These are phyloP conservation scores for Hylia prasina DNA, from an alignment of 2,113 vertebrate genomes.

Conservation along the genomic window DNA sequence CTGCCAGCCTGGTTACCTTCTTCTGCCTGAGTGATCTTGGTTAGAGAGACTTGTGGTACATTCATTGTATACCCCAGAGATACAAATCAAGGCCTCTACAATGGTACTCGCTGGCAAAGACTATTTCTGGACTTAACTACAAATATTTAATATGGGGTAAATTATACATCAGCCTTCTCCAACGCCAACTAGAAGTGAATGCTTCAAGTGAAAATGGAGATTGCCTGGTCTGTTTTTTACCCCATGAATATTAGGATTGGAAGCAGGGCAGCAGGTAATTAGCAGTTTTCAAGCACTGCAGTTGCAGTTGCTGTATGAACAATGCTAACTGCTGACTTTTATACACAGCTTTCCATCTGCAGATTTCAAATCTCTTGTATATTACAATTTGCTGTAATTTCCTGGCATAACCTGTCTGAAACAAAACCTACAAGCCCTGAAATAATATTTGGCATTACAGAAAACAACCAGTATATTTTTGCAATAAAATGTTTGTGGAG, in stretches of 20 bases:
- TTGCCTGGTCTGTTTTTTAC: background rate
- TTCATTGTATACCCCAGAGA: background rate
- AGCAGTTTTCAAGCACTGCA: background rate
- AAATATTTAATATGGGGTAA: background rate
- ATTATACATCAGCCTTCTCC: background rate
- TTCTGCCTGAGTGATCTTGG: background rate
- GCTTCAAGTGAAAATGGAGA: background rate
- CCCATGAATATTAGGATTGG: background rate
- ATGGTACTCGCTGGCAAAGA: background rate
- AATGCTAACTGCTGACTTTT: background rate
- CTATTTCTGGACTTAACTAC: conserved; percentile 1
- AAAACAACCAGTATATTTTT: conserved; percentile 7
- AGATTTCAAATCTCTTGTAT: conserved; percentile 10
- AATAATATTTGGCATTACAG: background rate
- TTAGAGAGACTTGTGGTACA: background rate
- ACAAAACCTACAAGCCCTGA: background rate
- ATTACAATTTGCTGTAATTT: conserved; percentile 39
- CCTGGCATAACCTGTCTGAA: background rate
- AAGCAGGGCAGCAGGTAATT: background rate
- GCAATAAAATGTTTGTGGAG: conserved; percentile 4
- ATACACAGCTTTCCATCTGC: background rate
- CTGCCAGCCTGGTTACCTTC: background rate
- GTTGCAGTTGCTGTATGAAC: background rate
- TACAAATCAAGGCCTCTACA: background rate
- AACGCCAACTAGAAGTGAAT: background rate